A percentile compares a stretch with the other conserved stretches of the same genome.
Evolutionary conservation across 2,888 invertebrate species (phyloP).

Genomic region (Diarsia dahlii): DNA sequence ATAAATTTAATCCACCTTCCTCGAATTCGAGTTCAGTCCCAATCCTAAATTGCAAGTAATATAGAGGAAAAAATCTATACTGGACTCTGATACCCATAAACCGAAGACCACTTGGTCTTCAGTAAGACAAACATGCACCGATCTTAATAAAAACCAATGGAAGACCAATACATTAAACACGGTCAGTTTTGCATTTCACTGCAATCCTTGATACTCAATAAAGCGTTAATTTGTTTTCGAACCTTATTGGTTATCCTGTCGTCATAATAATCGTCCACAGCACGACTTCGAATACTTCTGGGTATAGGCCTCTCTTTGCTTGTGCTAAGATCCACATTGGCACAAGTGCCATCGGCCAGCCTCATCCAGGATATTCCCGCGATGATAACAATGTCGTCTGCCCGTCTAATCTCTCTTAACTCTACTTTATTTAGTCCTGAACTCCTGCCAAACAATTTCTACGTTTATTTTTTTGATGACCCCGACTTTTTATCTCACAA

Average conservation of each 20-base stretch:
- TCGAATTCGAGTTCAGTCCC: background rate
- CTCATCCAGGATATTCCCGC: background rate
- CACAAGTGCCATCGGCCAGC: background rate
- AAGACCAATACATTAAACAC: background rate
- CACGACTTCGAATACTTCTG: no score
- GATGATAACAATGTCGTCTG: background rate
- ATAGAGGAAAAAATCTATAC: background rate
- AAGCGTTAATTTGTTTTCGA: background rate
- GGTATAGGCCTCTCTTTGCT: no score
- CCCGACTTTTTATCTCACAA: slow-evolving; percentile 3
- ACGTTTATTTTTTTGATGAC: slow-evolving; percentile 1
- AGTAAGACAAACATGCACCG: background rate
- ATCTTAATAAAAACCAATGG: no score
- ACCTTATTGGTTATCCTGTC: background rate
- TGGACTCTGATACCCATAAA: no score
- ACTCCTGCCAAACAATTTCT: slow-evolving; percentile 5
- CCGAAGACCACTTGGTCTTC: no score
- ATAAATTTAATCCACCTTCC: background rate
- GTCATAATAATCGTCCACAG: no score
- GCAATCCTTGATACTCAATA: background rate
- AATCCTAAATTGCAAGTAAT: background rate
- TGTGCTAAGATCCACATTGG: no score
- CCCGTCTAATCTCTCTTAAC: background rate
- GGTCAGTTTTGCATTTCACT: background rate
- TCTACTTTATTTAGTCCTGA: background rate